These are phyloP conservation scores for Amphimedon queenslandica DNA, from an alignment of 37 sponge, comb jelly and placozoan genomes.

Conservation along the genomic window DNA sequence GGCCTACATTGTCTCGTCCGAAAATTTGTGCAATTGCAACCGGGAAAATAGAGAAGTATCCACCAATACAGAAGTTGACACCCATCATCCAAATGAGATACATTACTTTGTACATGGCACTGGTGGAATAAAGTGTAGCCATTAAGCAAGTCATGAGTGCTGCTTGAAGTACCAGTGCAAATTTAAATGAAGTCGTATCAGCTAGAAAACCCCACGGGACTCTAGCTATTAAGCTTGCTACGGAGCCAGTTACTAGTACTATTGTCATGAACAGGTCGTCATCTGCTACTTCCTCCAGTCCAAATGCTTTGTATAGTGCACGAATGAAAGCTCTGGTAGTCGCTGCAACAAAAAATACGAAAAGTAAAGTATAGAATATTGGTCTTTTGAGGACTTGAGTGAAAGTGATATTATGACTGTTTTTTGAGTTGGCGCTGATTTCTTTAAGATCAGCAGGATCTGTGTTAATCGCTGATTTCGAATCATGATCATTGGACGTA, in stretches of 20 bases:
- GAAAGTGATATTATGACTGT: slow-evolving; percentile 37
- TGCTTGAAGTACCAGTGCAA: slow-evolving; percentile 39
- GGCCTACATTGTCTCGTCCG: slow-evolving; percentile 53
- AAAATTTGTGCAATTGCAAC: slow-evolving; percentile 55
- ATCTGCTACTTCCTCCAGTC: slow-evolving; percentile 14
- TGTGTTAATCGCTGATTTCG: no score
- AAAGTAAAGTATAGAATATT: slow-evolving; percentile 76
- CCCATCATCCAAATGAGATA: slow-evolving; percentile 74
- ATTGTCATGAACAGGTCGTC: slow-evolving; percentile 73
- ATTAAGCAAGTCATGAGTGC: slow-evolving; percentile 35
- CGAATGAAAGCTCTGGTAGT: slow-evolving; percentile 41
- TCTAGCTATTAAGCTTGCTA: slow-evolving; percentile 57
- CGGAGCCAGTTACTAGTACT: slow-evolving; percentile 35
- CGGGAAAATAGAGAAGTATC: slow-evolving; percentile 65
- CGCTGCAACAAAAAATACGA: slow-evolving; percentile 46
- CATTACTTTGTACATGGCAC: slow-evolving; percentile 12
- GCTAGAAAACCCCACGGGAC: slow-evolving; percentile 66
- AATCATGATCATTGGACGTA: no score
- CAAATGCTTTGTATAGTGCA: slow-evolving; percentile 70
- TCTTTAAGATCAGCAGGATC: not conserved
- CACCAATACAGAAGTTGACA: slow-evolving; percentile 88
- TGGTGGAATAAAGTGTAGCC: slow-evolving; percentile 30
- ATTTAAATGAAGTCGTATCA: slow-evolving; percentile 61
- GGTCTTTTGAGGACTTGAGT: slow-evolving; percentile 42
- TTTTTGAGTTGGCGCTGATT: not conserved